These are phyloP conservation scores for Drosophila jambulina DNA, from an alignment of 1,140 invertebrate genomes.

Conservation along the genomic window DNA sequence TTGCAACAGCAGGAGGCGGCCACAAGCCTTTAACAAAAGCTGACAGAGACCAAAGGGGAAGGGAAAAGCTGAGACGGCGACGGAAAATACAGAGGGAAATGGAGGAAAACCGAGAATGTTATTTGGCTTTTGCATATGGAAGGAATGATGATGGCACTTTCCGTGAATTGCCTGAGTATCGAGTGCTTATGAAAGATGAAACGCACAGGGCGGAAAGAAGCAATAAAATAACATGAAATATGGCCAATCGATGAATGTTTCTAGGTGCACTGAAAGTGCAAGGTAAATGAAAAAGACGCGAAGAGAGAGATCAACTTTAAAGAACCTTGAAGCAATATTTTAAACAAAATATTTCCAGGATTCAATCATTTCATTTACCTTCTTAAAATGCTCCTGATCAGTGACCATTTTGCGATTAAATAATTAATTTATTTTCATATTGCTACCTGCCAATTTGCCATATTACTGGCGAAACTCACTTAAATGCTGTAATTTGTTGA, in stretches of 20 bases:
- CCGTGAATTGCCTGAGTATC: constrained; percentile 44
- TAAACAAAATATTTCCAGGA: neutral
- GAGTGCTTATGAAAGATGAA: constrained; percentile 49
- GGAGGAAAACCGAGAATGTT: constrained; percentile 39
- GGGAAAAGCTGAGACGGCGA: neutral
- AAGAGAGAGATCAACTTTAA: neutral
- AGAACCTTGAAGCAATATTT: neutral
- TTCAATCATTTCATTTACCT: neutral
- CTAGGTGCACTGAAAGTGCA: constrained; percentile 37
- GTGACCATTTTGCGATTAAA: neutral
- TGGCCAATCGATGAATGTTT: constrained; percentile 42
- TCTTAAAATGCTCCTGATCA: neutral
- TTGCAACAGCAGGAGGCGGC: constrained; percentile 45
- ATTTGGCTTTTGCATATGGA: constrained; percentile 69
- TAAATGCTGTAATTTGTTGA: constrained; percentile 43
- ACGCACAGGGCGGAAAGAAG: constrained; percentile 16
- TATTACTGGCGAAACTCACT: constrained; percentile 30
- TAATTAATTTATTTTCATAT: constrained; percentile 32
- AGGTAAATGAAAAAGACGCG: constrained; percentile 13
- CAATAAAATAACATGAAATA: constrained; percentile 55
- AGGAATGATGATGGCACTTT: constrained; percentile 54
- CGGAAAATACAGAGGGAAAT: constrained; percentile 8
- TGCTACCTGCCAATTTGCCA: constrained; percentile 2
- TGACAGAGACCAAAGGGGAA: constrained; percentile 16
- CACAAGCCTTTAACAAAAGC: constrained; percentile 45